Percentiles rank a stretch among this genome's conserved stretches.
phyloP scores from a whole-genome alignment of 2,113 vertebrate species.

The Thamnaconus septentrionalis region DNA sequence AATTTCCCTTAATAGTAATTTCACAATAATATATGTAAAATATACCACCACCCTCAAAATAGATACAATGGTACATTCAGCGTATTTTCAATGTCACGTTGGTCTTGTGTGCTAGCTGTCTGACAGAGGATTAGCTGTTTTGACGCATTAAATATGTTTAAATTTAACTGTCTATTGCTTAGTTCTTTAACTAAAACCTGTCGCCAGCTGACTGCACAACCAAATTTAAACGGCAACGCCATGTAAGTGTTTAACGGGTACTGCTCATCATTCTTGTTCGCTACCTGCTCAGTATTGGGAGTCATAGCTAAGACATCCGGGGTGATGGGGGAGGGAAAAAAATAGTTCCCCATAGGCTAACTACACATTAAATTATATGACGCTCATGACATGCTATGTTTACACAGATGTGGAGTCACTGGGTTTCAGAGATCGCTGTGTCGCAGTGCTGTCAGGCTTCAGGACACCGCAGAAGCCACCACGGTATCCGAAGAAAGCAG shows the following conservation, averaged over 20 bases:
- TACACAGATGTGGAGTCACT: constrained; percentile 37
- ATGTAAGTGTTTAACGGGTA: constrained; percentile 54
- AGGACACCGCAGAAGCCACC: constrained; percentile 34
- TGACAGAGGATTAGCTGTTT: not conserved
- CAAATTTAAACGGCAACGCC: constrained; percentile 21
- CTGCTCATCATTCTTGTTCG: constrained; percentile 12
- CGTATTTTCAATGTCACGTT: constrained; percentile 67
- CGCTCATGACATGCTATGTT: not conserved
- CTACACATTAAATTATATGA: not conserved
- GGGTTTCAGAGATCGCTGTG: constrained; percentile 48
- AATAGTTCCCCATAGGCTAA: not conserved
- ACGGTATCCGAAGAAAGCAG: not conserved
- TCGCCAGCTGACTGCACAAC: constrained; percentile 33
- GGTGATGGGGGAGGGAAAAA: too few relatives aligned
- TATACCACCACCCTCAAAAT: not conserved
- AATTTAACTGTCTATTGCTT: constrained; percentile 42
- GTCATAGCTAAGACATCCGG: too few relatives aligned
- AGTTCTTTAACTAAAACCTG: constrained; percentile 39
- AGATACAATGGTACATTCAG: not conserved
- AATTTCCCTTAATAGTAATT: too few relatives aligned
- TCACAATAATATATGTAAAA: not conserved
- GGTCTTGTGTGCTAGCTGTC: constrained; percentile 1
- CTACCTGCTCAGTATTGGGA: not conserved
- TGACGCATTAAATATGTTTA: constrained; percentile 43
- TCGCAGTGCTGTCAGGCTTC: constrained; percentile 35